Evolutionary conservation across 1,140 invertebrate species (phyloP).

Genomic region (Hermatobates lingyangjiaoensis): DNA sequence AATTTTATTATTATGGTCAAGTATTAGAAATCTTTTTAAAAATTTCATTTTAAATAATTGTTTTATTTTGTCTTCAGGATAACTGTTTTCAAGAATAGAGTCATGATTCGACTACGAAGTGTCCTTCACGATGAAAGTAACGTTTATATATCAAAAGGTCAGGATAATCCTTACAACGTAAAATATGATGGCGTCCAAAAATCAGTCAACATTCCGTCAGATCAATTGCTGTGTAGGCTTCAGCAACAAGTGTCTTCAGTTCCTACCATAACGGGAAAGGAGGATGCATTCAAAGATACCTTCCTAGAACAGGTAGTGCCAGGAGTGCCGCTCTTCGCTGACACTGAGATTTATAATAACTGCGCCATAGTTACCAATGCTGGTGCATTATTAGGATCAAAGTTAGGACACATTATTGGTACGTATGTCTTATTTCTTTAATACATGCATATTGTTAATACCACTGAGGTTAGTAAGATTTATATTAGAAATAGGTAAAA

Average conservation of each 20-base stretch:
- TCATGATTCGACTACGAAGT: constrained; percentile 35
- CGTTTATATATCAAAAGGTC: constrained; percentile 29
- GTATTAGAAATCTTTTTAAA: too few species aligned
- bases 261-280: constrained; percentile 7
- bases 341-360: constrained; percentile 33
- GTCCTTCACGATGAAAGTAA: constrained; percentile 38
- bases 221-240: constrained; percentile 16
- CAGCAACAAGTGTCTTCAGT: constrained; percentile 21
- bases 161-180: constrained; percentile 37
- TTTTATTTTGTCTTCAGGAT: constrained; percentile 21
- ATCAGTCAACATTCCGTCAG: constrained; percentile 17
- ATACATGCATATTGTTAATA: neutral
- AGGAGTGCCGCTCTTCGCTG: constrained; percentile 20
- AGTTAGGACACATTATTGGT: constrained; percentile 54
- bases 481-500: too few species aligned
- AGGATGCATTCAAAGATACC: constrained; percentile 12
- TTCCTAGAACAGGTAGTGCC: constrained; percentile 23
- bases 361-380: constrained; percentile 60
- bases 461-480: too few species aligned
- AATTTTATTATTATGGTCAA: too few species aligned
- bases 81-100: constrained; percentile 30
- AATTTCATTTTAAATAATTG: too few species aligned
- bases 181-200: constrained; percentile 27
- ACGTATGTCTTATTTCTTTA: constrained; percentile 17
- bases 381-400: constrained; percentile 44